Evolutionary conservation across 1,140 invertebrate genomes (phyloP).

Genomic region (Pinna nobilis): DNA sequence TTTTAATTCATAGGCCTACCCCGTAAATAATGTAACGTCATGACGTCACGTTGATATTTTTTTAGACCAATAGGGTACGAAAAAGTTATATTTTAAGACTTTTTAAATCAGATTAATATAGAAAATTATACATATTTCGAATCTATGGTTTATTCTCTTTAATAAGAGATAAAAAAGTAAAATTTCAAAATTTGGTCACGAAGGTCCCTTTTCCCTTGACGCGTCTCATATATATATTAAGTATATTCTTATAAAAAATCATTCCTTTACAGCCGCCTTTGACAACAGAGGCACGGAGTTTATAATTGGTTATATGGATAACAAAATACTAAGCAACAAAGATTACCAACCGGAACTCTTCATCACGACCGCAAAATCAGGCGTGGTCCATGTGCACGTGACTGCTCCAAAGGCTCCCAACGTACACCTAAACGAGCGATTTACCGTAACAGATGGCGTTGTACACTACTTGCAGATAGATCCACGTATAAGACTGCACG

Average conservation of each 20-base stretch:
- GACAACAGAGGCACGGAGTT: slow-evolving; percentile 46
- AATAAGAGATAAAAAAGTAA: too few species aligned
- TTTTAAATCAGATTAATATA: too few species aligned
- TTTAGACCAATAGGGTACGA: too few species aligned
- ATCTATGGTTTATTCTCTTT: too few species aligned
- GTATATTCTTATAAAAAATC: too few species aligned
- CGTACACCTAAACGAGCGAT: slow-evolving; percentile 8
- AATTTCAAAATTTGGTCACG: too few species aligned
- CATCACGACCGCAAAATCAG: slow-evolving; percentile 30
- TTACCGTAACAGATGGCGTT: slow-evolving; percentile 24
- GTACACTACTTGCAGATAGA: slow-evolving; percentile 16
- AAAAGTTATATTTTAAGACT: too few species aligned
- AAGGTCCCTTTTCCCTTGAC: too few species aligned
- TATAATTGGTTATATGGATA: slow-evolving; percentile 43
- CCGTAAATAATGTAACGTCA: too few species aligned
- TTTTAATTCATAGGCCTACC: background rate
- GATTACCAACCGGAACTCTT: slow-evolving; percentile 41
- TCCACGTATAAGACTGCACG: background rate
- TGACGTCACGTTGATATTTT: too few species aligned
- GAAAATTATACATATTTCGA: too few species aligned
- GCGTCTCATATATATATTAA: too few species aligned
- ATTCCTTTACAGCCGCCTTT: slow-evolving; percentile 18
- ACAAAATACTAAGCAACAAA: slow-evolving; percentile 16
- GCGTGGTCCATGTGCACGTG: slow-evolving; percentile 21
- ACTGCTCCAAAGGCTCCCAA: slow-evolving; percentile 17